Evolutionary conservation across 2,113 vertebrate species (phyloP).

Genomic region (Misgurnus anguillicaudatus): DNA sequence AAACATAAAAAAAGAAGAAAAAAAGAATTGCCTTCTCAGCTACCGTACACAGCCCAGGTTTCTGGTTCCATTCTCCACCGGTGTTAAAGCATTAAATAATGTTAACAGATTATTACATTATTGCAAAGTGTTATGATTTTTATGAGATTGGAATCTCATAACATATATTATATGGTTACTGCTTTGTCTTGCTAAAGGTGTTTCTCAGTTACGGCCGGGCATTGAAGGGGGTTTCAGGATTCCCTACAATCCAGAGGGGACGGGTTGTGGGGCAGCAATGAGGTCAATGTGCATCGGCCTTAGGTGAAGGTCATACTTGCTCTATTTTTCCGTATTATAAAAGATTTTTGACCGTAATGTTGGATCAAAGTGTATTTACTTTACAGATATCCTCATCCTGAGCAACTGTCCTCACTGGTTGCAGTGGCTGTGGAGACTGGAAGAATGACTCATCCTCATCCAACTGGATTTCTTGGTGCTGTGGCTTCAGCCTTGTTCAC

Average conservation of each 20-base stretch:
- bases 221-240: conserved; percentile 74
- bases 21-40: too few species aligned
- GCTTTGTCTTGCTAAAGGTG: conserved; percentile 64
- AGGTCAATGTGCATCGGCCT: conserved; percentile 86
- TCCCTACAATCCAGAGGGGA: conserved; percentile 74
- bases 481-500: conserved; percentile 79
- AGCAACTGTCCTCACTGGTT: conserved; percentile 75
- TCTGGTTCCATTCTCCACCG: too few species aligned
- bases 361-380: background rate
- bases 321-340: background rate
- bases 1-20: too few species aligned
- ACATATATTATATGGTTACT: background rate
- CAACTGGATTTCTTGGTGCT: conserved; percentile 79
- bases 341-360: background rate
- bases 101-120: too few species aligned
- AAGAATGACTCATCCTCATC: conserved; percentile 84
- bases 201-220: conserved; percentile 77
- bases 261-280: conserved; percentile 83
- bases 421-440: conserved; percentile 78
- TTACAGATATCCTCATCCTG: conserved; percentile 73
- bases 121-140: too few species aligned
- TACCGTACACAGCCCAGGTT: too few species aligned
- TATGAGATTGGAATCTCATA: too few species aligned
- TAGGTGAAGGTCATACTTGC: conserved; percentile 60
- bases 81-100: too few species aligned